Evolutionary conservation across 2,113 vertebrate genomes (phyloP).

Genomic region (Cochlearius cochlearius): DNA sequence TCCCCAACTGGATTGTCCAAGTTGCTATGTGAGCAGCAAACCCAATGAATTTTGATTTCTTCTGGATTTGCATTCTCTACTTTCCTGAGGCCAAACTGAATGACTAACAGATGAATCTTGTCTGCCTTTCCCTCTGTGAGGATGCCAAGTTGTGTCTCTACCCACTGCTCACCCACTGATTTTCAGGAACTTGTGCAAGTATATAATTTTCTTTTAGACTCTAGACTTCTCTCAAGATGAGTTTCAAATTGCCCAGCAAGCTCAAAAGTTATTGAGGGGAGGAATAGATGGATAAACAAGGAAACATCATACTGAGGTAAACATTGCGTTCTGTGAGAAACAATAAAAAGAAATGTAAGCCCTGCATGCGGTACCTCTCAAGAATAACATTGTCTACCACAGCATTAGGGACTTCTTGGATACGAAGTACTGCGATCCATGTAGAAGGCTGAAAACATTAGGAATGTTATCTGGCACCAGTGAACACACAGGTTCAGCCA

Average conservation of each 20-base stretch:
- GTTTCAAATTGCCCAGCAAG: background rate
- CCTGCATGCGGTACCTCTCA: background rate
- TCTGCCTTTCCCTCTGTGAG: background rate
- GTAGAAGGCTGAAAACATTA: background rate
- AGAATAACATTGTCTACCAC: background rate
- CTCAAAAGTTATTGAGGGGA: background rate
- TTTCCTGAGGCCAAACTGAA: conserved; percentile 29
- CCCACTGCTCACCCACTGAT: background rate
- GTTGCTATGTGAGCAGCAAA: background rate
- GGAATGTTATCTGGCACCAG: background rate
- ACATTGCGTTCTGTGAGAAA: background rate
- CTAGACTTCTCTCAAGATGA: background rate
- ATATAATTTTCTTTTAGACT: background rate
- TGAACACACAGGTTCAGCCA: background rate
- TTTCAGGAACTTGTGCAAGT: conserved; percentile 54
- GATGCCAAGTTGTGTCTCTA: conserved; percentile 5
- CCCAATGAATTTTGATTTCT: conserved; percentile 7
- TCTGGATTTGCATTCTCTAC: conserved; percentile 4
- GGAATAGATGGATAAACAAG: background rate
- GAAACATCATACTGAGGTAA: background rate
- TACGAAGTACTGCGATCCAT: background rate
- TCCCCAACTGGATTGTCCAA: background rate
- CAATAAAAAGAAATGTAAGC: background rate
- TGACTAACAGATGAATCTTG: conserved; percentile 39
- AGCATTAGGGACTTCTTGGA: background rate